Evolutionary conservation across 2,797 vertebrate genomes (phyloP), one percentile per base, ranked within the genome.

Genomic region (Scarus forsteni): DNA sequence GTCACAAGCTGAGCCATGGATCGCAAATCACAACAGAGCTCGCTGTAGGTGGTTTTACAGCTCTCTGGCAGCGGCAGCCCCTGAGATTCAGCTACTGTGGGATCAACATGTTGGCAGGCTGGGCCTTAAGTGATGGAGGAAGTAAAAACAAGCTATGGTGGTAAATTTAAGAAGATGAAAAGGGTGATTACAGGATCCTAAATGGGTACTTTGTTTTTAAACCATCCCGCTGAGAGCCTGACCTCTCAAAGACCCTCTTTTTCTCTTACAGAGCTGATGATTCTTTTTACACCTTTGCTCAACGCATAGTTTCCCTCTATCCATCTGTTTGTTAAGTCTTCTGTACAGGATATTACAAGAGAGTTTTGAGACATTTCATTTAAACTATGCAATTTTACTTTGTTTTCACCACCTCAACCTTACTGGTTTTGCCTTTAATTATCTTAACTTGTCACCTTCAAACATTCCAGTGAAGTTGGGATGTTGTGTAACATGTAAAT

Each of bases 131-230:
- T 67, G 60, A 76, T 77, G 70, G 75, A 83, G 84, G 75, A 77
- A 78, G 70, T 79, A 50, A 19, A 50, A 12, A 11, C 45, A 56
- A 52, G 44, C 42, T 10, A 19, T 57, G 62, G 67, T 72, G 7
- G 67, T 80, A 73, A 84, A 83, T 73, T 60, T 60, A 77, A 71
- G 52, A 53, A 83, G 62, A 76, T 75, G 52, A 77, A 76, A 73
- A 52, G 40, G 52, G 19, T 50, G 69, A 85, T 80, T 73, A 52
- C 70, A 44, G 7, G 39, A 57, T 56, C 60, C 72, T 84, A 83
- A 82, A 83, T 77, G 83, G 70, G 63, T 2, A 44, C 76, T 79
- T 85, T 86, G 79, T 86, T 79, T 66, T 34, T 73, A 70, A 70
- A 43, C 16, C 68, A n/a, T 52, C 50, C 6, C 1, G 40, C 58